These are phyloP conservation scores for Mythimna pallens DNA, from an alignment of 2,888 invertebrate species.

Conservation along the genomic window DNA sequence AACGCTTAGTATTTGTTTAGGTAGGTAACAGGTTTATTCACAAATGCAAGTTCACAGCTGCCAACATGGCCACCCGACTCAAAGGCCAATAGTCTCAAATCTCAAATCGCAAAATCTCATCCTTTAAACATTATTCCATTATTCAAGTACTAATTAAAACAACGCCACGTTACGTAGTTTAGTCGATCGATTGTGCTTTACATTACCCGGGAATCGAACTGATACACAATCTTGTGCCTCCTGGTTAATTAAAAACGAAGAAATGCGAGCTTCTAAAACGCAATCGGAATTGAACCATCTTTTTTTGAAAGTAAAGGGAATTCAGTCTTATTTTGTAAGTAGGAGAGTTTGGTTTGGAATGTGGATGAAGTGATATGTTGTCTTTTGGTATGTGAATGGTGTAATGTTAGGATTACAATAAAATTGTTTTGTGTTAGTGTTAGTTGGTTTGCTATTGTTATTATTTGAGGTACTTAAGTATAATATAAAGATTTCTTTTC, in stretches of 20 bases:
- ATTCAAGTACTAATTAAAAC: slow-evolving; percentile 65
- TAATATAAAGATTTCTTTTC: too few species aligned
- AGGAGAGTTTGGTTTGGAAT: neutral
- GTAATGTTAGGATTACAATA: slow-evolving; percentile 28
- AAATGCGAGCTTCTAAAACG: slow-evolving; percentile 38
- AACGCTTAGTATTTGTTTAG: too few species aligned
- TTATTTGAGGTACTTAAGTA: neutral
- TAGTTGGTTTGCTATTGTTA: slow-evolving; percentile 10
- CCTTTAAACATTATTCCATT: slow-evolving; percentile 56
- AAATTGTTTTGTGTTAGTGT: slow-evolving; percentile 30
- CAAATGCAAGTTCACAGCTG: neutral
- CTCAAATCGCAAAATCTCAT: slow-evolving; percentile 39
- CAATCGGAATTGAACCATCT: slow-evolving; percentile 50
- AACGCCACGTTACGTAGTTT: slow-evolving; percentile 49
- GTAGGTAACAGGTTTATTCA: too few species aligned
- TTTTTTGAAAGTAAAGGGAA: slow-evolving; percentile 2
- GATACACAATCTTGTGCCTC: slow-evolving; percentile 60
- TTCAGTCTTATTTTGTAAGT: neutral
- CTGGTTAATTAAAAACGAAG: slow-evolving; percentile 65
- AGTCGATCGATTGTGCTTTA: slow-evolving; percentile 60
- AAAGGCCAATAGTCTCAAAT: slow-evolving; percentile 14
- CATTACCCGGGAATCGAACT: slow-evolving; percentile 61
- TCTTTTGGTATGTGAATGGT: slow-evolving; percentile 15
- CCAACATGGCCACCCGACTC: slow-evolving; percentile 13
- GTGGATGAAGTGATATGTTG: neutral